Conservation (phyloP, 2,888 invertebrate genomes). For the Catocala fraxini region DNA sequence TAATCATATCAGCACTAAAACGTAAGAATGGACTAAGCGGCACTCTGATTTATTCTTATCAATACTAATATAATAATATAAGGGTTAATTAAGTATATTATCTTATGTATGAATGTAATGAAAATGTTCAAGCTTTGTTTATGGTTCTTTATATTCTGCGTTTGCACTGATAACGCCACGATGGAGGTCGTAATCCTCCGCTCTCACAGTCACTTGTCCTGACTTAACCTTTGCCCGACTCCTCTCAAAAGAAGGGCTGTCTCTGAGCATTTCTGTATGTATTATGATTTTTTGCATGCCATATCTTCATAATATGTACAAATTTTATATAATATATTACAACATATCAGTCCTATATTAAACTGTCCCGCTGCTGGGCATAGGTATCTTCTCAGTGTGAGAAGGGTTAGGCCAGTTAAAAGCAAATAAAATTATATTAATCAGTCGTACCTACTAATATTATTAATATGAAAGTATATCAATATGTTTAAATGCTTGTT, state of each 20-base stretch:
- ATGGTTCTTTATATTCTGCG: constrained; percentile 5
- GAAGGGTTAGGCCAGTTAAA: too few species aligned
- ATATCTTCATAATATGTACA: too few species aligned
- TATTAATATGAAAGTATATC: too few species aligned
- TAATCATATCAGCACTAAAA: too few species aligned
- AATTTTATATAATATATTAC: too few species aligned
- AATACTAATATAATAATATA: not conserved
- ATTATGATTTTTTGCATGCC: too few species aligned
- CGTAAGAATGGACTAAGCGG: not conserved
- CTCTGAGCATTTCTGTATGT: not conserved
- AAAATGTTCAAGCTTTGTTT: constrained; percentile 12
- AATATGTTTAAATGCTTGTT: too few species aligned
- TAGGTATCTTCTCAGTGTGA: too few species aligned
- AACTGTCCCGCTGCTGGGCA: too few species aligned
- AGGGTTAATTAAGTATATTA: not conserved
- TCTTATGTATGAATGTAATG: not conserved
- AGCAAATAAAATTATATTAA: too few species aligned
- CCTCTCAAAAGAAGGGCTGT: constrained; percentile 29
- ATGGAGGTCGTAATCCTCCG: constrained; percentile 25
- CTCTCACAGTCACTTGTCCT: constrained; percentile 41
- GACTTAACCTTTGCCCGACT: constrained; percentile 45
- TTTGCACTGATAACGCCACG: constrained; percentile 7
- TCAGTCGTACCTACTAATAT: too few species aligned
- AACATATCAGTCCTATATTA: too few species aligned
- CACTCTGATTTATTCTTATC: not conserved